Conservation (phyloP, 1,140 invertebrate genomes). For the Nasonia vitripennis region DNA sequence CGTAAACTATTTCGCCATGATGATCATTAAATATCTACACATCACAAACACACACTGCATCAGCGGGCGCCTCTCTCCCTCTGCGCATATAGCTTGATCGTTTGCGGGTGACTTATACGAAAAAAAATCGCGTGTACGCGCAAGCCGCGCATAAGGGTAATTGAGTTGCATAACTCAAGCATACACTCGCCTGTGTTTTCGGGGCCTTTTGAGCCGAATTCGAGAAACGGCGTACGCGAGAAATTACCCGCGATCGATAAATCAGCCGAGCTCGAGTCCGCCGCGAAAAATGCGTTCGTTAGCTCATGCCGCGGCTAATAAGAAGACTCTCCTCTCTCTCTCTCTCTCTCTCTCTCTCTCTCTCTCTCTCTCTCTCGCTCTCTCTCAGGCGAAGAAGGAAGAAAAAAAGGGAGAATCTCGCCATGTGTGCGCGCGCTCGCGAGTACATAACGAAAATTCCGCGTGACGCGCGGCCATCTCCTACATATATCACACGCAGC, state of each 20-base stretch:
- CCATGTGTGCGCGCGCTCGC: not conserved
- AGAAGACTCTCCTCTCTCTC: not conserved
- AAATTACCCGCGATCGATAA: constrained; percentile 57
- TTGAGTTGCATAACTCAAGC: not conserved
- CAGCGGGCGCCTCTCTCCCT: too few species aligned
- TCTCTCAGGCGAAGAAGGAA: not conserved
- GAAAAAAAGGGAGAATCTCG: not conserved
- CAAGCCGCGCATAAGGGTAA: not conserved
- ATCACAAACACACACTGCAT: constrained; percentile 43
- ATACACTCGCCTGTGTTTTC: not conserved
- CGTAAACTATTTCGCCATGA: constrained; percentile 66
- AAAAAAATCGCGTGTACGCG: not conserved
- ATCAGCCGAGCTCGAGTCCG: constrained; percentile 52
- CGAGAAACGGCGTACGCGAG: not conserved
- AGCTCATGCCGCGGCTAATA: constrained; percentile 10
- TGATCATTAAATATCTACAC: constrained; percentile 68
- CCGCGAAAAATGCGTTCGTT: constrained; percentile 39
- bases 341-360: too few species aligned
- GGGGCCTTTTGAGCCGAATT: constrained; percentile 6
- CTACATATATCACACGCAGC: constrained; percentile 56
- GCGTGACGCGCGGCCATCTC: constrained; percentile 41
- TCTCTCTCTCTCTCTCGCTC: too few species aligned
- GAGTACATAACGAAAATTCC: constrained; percentile 40
- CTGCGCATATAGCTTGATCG: too few species aligned
- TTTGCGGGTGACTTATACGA: too few species aligned